phyloP scores from a whole-genome alignment of 2,113 vertebrate species.

The Osmerus eperlanus region DNA sequence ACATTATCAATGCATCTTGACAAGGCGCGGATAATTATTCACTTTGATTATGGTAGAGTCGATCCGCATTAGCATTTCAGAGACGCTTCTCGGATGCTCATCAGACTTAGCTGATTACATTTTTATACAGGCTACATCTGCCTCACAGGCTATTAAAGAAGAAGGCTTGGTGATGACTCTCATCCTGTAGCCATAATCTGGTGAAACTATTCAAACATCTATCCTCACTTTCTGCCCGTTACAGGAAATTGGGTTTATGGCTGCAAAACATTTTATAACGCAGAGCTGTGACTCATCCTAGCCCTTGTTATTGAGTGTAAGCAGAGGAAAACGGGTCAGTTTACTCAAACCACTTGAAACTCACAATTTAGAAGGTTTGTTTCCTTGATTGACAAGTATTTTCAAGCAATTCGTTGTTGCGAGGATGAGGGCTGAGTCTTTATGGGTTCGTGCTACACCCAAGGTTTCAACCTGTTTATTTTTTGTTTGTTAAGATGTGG shows the following conservation, averaged over 20 bases:
- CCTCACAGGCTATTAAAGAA: neutral
- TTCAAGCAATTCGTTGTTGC: no score
- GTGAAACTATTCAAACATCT: neutral
- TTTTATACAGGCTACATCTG: conserved; percentile 31
- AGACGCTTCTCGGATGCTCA: conserved; percentile 22
- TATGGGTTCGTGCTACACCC: no score
- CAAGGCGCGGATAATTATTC: conserved; percentile 45
- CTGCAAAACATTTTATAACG: neutral
- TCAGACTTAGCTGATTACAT: conserved; percentile 30
- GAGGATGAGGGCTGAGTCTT: no score
- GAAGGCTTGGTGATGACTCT: neutral
- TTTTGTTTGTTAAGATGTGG: neutral
- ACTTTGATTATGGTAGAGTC: conserved; percentile 47
- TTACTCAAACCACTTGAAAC: no score
- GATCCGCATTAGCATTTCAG: conserved; percentile 47
- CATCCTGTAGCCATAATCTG: neutral
- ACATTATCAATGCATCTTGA: conserved; percentile 41
- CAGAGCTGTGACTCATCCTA: neutral
- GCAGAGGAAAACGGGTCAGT: no score
- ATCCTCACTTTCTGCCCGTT: neutral
- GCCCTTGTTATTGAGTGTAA: no score
- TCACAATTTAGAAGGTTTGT: no score
- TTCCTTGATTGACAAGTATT: no score
- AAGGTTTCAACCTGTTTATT: no score
- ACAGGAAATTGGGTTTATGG: neutral